A percentile compares a stretch with the other conserved stretches of the same genome.
These are phyloP conservation scores for Coregonus sp. DNA, from an alignment of 2,797 vertebrate species.

Conservation along the genomic window DNA sequence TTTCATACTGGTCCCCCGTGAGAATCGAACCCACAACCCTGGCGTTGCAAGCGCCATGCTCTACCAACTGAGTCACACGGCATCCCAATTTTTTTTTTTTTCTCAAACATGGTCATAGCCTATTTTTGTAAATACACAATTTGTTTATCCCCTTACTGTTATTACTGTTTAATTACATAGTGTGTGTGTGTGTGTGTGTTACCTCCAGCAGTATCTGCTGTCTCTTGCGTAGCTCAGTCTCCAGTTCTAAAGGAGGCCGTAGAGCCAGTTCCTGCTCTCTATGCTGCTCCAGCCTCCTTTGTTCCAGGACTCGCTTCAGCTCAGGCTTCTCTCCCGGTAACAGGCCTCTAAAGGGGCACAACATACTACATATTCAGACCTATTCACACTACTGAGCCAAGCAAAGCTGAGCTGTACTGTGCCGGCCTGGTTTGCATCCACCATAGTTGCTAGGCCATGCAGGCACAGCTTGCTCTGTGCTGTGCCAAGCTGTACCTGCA, in stretches of 20 bases:
- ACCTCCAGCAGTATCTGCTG: conserved; percentile 79
- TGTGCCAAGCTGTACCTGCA: background rate
- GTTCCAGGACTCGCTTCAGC: conserved; percentile 76
- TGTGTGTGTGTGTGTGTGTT: background rate
- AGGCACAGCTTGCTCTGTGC: background rate
- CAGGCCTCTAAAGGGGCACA: conserved; percentile 64
- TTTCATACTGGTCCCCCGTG: too few relatives aligned
- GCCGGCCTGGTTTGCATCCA: background rate
- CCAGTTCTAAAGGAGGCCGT: conserved; percentile 72
- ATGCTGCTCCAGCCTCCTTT: conserved; percentile 71
- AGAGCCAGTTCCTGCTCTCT: conserved; percentile 71
- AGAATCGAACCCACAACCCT: too few relatives aligned
- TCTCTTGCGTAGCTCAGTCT: conserved; percentile 79
- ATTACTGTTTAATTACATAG: background rate
- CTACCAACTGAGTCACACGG: background rate
- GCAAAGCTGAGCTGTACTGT: background rate
- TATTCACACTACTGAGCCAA: conserved; percentile 1
- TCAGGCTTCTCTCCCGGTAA: conserved; percentile 76
- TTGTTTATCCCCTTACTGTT: background rate
- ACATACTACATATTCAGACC: conserved; percentile 1
- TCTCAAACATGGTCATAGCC: background rate
- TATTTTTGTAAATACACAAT: background rate
- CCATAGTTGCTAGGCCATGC: background rate
- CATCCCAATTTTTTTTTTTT: background rate
- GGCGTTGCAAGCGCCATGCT: too few relatives aligned